A percentile compares a stretch with the other conserved stretches of the same genome.
These are phyloP conservation scores for Procambarus clarkii DNA, from an alignment of 1,140 invertebrate species.

Conservation along the genomic window DNA sequence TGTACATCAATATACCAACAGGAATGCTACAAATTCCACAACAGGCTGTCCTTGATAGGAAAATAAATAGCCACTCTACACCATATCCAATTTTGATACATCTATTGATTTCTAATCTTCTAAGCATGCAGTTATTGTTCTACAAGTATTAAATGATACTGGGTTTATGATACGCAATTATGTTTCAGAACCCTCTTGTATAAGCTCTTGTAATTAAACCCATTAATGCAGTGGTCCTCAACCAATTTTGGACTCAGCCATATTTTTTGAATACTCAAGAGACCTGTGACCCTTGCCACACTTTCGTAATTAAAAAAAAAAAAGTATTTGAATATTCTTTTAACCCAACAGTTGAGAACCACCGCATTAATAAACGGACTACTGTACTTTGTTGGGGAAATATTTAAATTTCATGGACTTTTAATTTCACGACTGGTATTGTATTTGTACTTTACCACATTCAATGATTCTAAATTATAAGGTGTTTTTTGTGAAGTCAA, in stretches of 20 bases:
- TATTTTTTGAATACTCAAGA: too few species aligned
- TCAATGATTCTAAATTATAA: background rate
- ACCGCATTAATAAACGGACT: background rate
- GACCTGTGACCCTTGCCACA: too few species aligned
- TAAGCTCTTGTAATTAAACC: background rate
- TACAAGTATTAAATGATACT: background rate
- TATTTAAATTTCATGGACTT: background rate
- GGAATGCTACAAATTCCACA: constrained; percentile 28
- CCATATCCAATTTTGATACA: constrained; percentile 21
- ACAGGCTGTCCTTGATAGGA: constrained; percentile 22
- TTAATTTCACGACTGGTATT: background rate
- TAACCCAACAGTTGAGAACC: too few species aligned
- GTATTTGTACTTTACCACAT: constrained; percentile 10
- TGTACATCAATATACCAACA: constrained; percentile 11
- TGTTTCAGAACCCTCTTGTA: background rate
- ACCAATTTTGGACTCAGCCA: too few species aligned
- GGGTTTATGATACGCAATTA: background rate
- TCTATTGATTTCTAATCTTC: constrained; percentile 7
- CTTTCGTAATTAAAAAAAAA: too few species aligned
- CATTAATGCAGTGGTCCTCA: background rate
- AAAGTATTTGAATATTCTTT: too few species aligned
- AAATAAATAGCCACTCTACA: constrained; percentile 55
- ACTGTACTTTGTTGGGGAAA: background rate
- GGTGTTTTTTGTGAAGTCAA: background rate
- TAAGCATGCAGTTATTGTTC: constrained; percentile 6